Base-by-base conservation (phyloP, 2,888 invertebrate species). In the Meandrusa payeni region DNA sequence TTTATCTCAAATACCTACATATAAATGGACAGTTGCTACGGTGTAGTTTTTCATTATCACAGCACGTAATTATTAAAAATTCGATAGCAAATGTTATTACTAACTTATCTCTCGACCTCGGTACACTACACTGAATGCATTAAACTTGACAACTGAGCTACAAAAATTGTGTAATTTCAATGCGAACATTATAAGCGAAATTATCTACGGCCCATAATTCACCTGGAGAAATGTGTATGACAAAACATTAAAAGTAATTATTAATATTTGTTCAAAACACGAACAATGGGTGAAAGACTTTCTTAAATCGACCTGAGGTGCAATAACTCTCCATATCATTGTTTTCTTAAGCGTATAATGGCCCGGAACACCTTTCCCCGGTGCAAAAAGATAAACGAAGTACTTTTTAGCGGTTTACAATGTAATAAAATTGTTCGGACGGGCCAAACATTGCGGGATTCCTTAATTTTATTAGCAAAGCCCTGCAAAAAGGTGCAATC, bases 321-420 rank as follows among this genome's bases (percentile, higher is more conserved):
- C 74, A 79, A 83, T 83, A 76, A 81, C 79, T 69, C 57, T 52
- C 52, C 31, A 27, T 55, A 59, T 62, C 64, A 65, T 81, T 81
- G 76, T 82, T 74, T 77, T 56, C 66, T 71, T 76, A 79, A 65
- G 64, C 50, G 62, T 46, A 54, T 77, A 77, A 86, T 81, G 73
- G 69, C 32, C 65, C 74, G 68, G 65, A 76, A 79, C 81, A 76
- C 73, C 69, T 73, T 76, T 68, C 65, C 62, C 67, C 71, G 68
- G 75, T 72, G 76, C 76, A 64, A 62, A 63, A 58, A 66, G 67
- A 57, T 71, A 66, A 70, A 50, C 75, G 70, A 78, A 76, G 74
- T 69, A 74, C 76, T 75, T 79, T 82, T 83, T 81, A 78, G 83
- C 76, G 86, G 86, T 86, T 83, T 81, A 86, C 77, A 76, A 68